Conservation (phyloP, 1,140 invertebrate species). For the Venustaconcha ellipsiformis region DNA sequence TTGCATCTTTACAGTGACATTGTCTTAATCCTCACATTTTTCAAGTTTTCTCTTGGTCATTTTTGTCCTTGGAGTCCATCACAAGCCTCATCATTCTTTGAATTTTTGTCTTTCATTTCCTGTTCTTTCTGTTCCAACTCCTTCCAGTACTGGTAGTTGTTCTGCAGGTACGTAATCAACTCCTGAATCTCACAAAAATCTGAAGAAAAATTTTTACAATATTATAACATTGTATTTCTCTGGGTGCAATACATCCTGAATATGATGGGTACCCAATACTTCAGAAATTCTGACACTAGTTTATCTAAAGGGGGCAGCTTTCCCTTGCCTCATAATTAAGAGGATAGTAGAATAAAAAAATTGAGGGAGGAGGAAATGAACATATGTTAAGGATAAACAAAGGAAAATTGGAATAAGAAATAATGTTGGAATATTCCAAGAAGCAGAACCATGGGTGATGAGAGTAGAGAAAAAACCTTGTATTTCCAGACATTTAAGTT, state of each 20-base stretch:
- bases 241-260: not conserved
- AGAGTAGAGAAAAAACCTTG: too few relatives aligned
- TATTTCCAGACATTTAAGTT: too few relatives aligned
- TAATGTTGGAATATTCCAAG: too few relatives aligned
- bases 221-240: not conserved
- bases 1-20: too few relatives aligned
- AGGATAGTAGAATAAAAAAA: not conserved
- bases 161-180: conserved; percentile 83
- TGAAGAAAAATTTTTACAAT: conserved; percentile 67
- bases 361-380: not conserved
- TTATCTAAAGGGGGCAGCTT: not conserved
- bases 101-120: too few relatives aligned
- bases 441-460: too few relatives aligned
- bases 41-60: too few relatives aligned
- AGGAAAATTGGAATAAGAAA: too few relatives aligned
- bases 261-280: not conserved
- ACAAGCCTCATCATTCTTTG: too few relatives aligned
- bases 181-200: conserved; percentile 94
- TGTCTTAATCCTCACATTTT: too few relatives aligned
- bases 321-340: not conserved
- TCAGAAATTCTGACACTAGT: not conserved
- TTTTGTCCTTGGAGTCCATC: too few relatives aligned
- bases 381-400: too few relatives aligned
- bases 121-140: conserved; percentile 70
- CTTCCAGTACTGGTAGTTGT: conserved; percentile 93